phyloP scores from a whole-genome alignment of 2,888 invertebrate genomes.

The Lampropteryx suffumata region DNA sequence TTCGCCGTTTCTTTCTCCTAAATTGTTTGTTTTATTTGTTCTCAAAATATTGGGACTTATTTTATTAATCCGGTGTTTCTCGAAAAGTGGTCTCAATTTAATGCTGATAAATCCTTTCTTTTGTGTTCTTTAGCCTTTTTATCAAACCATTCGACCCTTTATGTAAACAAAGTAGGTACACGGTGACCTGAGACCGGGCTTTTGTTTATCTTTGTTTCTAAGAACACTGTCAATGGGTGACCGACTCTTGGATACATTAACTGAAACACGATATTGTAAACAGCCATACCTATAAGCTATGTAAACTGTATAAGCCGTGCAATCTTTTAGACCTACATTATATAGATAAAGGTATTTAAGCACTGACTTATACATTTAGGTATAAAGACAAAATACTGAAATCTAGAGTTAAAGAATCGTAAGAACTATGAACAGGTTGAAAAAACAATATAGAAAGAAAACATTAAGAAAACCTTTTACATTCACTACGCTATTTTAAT shows the following conservation, averaged over 20 bases:
- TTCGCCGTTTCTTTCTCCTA: conserved; percentile 22
- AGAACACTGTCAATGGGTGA: conserved; percentile 42
- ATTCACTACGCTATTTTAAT: too few species aligned
- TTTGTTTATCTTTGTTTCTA: conserved; percentile 48
- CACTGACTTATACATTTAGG: too few species aligned
- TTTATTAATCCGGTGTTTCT: conserved; percentile 13
- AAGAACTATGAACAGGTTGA: too few species aligned
- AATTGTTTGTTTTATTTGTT: conserved; percentile 27
- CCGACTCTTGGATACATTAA: conserved; percentile 39
- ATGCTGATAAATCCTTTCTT: conserved; percentile 20
- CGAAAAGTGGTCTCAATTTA: conserved; percentile 13
- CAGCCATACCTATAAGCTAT: too few species aligned
- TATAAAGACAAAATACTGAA: too few species aligned
- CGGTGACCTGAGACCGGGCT: conserved; percentile 33
- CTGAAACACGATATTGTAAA: conserved; percentile 50
- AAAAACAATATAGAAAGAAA: too few species aligned
- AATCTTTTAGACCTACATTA: conserved; percentile 11
- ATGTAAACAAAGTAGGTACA: conserved; percentile 41
- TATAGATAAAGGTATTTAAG: too few species aligned
- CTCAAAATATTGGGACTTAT: conserved; percentile 20
- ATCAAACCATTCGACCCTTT: conserved; percentile 26
- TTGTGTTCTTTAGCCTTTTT: conserved; percentile 14
- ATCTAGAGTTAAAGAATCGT: too few species aligned
- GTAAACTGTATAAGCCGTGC: too few species aligned
- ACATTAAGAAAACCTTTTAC: too few species aligned